A percentile compares a stretch with the other conserved stretches of the same genome.
phyloP scores from a whole-genome alignment of 2,797 vertebrate genomes.

The Ambastaia sidthimunki region DNA sequence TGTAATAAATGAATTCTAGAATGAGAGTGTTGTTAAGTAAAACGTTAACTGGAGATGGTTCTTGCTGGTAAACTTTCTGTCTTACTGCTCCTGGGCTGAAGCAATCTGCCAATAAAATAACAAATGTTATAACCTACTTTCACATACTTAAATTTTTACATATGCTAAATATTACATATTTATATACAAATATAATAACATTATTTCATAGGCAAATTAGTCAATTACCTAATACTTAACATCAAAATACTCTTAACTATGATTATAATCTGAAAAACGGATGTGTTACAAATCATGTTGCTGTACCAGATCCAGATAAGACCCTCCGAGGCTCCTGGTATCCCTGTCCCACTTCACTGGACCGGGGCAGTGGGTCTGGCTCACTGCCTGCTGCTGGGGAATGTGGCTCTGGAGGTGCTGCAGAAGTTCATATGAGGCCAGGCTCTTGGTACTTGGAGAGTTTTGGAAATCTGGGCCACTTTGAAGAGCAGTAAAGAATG shows the following conservation, averaged over 20 bases:
- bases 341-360: constrained; percentile 10
- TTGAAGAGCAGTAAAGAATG: constrained; percentile 54
- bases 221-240: too few species aligned
- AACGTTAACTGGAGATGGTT: constrained; percentile 50
- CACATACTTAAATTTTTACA: background rate
- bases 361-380: constrained; percentile 51
- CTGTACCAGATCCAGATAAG: constrained; percentile 61
- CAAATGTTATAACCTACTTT: background rate
- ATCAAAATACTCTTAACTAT: background rate
- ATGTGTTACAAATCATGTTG: background rate
- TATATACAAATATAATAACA: too few species aligned
- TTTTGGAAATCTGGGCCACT: constrained; percentile 45
- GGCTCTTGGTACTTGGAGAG: constrained; percentile 55
- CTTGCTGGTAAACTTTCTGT: constrained; percentile 46
- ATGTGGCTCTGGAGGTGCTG: constrained; percentile 76
- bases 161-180: background rate
- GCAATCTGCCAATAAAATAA: constrained; percentile 62
- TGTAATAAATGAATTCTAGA: background rate
- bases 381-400: constrained; percentile 76
- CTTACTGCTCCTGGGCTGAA: constrained; percentile 42
- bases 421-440: constrained; percentile 72
- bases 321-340: constrained; percentile 56
- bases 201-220: too few species aligned
- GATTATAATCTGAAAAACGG: background rate
- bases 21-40: background rate